phyloP scores from a whole-genome alignment of 2,113 vertebrate species.

The Malurus cyaneus region DNA sequence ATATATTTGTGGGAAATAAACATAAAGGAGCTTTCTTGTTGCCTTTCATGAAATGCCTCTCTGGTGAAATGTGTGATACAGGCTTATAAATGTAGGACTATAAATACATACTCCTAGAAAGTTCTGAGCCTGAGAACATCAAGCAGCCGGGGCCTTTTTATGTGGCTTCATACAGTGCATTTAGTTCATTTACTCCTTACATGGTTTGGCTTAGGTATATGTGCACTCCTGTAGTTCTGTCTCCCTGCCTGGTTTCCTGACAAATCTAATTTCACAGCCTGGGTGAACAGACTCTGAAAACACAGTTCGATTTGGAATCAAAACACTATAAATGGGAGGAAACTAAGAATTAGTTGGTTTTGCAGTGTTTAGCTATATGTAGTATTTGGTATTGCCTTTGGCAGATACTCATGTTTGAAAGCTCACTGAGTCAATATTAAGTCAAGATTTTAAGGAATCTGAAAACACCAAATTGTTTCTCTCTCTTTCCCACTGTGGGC shows the following conservation, averaged over 20 bases:
- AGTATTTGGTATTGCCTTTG: constrained; percentile 28
- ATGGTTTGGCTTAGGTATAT: background rate
- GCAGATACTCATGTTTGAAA: constrained; percentile 14
- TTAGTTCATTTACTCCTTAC: constrained; percentile 16
- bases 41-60: background rate
- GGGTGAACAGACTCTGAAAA: background rate
- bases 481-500: background rate
- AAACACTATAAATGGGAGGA: background rate
- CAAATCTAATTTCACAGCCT: background rate
- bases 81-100: constrained; percentile 5
- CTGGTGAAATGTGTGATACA: background rate
- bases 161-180: constrained; percentile 10
- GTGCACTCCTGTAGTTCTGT: background rate
- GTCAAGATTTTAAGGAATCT: constrained; percentile 25
- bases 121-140: constrained; percentile 20
- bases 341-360: constrained; percentile 24
- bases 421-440: constrained; percentile 13
- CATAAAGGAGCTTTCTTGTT: background rate
- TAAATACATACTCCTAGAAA: constrained; percentile 42
- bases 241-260: constrained; percentile 19
- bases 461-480: constrained; percentile 21
- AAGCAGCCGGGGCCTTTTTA: constrained; percentile 33
- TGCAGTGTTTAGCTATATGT: constrained; percentile 20
- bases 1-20: background rate
- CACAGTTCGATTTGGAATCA: constrained; percentile 2